Percentiles rank a stretch among this genome's conserved stretches.
Evolutionary conservation across 2,888 invertebrate species (phyloP).

Genomic region (Buathra laborator): DNA sequence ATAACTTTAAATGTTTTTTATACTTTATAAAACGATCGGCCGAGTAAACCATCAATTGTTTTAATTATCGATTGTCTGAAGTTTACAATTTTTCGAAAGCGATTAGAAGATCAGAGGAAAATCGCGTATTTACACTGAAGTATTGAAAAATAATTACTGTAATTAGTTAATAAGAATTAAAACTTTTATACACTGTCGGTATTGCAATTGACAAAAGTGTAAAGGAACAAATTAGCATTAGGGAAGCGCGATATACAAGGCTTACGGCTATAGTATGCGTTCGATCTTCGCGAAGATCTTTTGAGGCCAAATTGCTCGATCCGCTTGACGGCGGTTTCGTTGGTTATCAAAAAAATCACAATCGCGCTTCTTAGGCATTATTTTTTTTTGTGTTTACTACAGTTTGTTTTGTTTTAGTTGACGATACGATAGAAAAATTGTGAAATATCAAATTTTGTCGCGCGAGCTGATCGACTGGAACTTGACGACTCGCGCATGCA

Average conservation of each 20-base stretch:
- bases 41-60: neutral
- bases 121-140: slow-evolving; percentile 8
- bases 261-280: neutral
- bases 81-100: neutral
- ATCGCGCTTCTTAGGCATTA: slow-evolving; percentile 47
- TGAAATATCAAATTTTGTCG: slow-evolving; percentile 20
- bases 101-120: neutral
- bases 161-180: neutral
- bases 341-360: slow-evolving; percentile 18
- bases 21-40: neutral
- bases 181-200: slow-evolving; percentile 1
- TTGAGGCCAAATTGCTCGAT: slow-evolving; percentile 20
- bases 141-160: neutral
- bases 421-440: slow-evolving; percentile 40
- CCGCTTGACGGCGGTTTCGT: slow-evolving; percentile 5
- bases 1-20: neutral
- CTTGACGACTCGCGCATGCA: slow-evolving; percentile 55
- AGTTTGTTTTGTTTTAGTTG: slow-evolving; percentile 67
- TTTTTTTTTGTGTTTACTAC: slow-evolving; percentile 61
- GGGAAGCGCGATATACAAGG: neutral
- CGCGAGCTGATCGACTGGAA: slow-evolving; percentile 19
- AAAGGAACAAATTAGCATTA: slow-evolving; percentile 1
- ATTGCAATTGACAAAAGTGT: neutral
- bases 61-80: neutral
- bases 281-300: neutral